Percentiles rank a stretch among this genome's conserved stretches.
These are phyloP conservation scores for Graphium colonna DNA, from an alignment of 2,888 invertebrate species.

Conservation along the genomic window DNA sequence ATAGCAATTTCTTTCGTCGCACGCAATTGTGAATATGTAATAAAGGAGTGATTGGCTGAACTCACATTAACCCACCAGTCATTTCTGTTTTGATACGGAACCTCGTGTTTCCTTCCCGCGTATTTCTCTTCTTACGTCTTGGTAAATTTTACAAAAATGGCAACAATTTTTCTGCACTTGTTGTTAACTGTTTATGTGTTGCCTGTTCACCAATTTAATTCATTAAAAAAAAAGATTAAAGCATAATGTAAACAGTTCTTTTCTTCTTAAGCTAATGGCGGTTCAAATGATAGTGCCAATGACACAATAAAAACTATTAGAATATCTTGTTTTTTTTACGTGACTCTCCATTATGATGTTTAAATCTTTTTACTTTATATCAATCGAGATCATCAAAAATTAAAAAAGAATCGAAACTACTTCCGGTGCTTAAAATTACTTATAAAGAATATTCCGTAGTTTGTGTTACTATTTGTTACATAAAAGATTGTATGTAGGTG, in stretches of 20 bases:
- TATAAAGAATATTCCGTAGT: not conserved
- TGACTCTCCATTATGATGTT: not conserved
- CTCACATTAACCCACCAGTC: too few relatives aligned
- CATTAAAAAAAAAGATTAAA: not conserved
- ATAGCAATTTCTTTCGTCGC: conserved; percentile 18
- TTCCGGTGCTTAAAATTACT: not conserved
- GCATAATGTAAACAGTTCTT: too few relatives aligned
- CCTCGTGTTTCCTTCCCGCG: not conserved
- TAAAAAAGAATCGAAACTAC: not conserved
- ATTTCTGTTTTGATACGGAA: not conserved
- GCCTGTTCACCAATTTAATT: too few relatives aligned
- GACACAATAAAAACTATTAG: too few relatives aligned
- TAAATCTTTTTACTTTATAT: not conserved
- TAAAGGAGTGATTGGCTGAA: conserved; percentile 10
- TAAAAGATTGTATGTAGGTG: conserved; percentile 4
- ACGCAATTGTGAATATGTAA: conserved; percentile 21
- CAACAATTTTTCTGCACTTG: not conserved
- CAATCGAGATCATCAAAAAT: not conserved
- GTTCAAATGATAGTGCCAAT: too few relatives aligned
- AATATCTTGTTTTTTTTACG: too few relatives aligned
- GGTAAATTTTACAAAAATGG: not conserved
- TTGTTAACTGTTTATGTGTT: too few relatives aligned
- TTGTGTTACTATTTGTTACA: conserved; percentile 14
- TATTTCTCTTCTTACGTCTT: not conserved
- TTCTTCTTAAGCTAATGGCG: too few relatives aligned